Evolutionary conservation across 2,888 invertebrate species (phyloP), one percentile per base, ranked within the genome.

Genomic region (Drosophila hamatofila): DNA sequence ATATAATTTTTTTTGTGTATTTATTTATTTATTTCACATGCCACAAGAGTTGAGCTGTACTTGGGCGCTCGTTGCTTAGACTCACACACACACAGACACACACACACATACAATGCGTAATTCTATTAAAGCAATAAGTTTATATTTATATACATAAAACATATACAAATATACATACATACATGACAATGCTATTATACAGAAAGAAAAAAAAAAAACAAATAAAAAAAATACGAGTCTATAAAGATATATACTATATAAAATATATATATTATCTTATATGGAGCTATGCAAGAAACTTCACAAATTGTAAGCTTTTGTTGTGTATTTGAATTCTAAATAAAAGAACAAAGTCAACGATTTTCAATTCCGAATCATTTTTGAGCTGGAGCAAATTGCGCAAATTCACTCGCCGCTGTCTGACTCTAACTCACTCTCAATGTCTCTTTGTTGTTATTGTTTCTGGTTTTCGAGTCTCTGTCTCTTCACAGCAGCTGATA

Each of bases 241-340:
- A 78, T 64, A 65, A 58, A 57, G 65, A 82, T 63, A 78, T 74
- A 79, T 56, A 72, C 46, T 59, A 67, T 72, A 73, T 68, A 67
- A 51, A 79, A 79, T 61, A 60, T 65, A 69, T 80, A 77, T 81
- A 74, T 64, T 73, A 75, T 62, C 63, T 72, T 64, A 60, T 42
- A 76, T 72, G 63, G 59, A 74, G 77, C 77, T 77, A 78, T 74
- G 77, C 78, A 78, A 75, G 54, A 68, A 78, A 72, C 58, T 74
- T 78, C 77, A 77, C 75, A 80, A 83, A 85, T 78, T 85, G 86
- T 88, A 86, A 86, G 88, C 86, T 86, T 86, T 86, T 86, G 86
- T 83, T 88, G 86, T 88, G 80, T 83, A 86, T 78, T 83, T 87
- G 74, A 87, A 84, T 85, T 84, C 85, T 72, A 73, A 84, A 84